phyloP scores from a whole-genome alignment of 2,113 vertebrate species.

The Diphyllodes magnificus region DNA sequence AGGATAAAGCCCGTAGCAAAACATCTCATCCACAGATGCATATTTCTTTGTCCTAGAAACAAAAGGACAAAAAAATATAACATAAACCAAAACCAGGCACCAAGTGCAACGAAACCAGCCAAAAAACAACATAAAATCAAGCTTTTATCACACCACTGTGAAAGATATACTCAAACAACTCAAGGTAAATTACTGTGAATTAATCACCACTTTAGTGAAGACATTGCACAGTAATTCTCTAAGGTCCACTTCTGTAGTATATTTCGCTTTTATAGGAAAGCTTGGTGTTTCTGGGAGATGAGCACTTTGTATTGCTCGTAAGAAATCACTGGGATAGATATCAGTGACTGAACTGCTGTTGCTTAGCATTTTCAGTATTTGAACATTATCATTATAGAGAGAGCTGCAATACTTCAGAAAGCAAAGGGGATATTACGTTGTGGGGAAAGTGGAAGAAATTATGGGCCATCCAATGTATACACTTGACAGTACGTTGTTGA shows the following conservation, averaged over 20 bases:
- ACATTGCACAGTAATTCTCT: background rate
- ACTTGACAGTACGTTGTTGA: background rate
- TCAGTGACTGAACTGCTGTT: background rate
- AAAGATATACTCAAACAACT: background rate
- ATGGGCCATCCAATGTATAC: background rate
- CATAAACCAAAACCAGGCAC: background rate
- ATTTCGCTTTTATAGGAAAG: background rate
- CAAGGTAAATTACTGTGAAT: conserved; percentile 2
- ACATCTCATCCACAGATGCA: background rate
- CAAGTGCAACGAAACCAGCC: background rate
- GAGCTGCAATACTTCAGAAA: background rate
- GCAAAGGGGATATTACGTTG: background rate
- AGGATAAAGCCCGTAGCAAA: background rate
- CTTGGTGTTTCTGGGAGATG: background rate
- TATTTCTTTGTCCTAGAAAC: background rate
- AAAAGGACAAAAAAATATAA: background rate
- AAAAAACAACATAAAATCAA: background rate
- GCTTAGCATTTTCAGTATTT: background rate
- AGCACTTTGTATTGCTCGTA: background rate
- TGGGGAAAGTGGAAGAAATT: background rate
- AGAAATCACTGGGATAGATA: background rate
- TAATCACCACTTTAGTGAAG: conserved; percentile 14
- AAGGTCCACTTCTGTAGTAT: background rate
- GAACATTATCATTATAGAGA: background rate
- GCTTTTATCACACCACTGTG: background rate